Percentiles rank a stretch among this genome's conserved stretches.
Conservation (phyloP, 2,797 vertebrate species). For the Acipenser transmontanus region DNA sequence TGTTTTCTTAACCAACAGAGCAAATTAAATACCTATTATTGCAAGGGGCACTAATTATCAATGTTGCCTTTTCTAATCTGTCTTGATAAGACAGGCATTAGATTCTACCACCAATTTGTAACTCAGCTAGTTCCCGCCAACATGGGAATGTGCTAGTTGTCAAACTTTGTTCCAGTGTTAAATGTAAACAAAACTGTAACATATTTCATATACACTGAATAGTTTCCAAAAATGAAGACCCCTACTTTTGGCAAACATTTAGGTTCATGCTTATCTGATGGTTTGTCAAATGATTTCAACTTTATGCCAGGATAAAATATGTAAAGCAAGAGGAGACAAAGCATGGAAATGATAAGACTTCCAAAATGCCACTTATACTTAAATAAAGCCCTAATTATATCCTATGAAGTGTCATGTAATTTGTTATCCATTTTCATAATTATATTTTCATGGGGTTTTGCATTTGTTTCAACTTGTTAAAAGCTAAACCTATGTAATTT, state of each 20-base stretch:
- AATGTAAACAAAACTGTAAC: neutral
- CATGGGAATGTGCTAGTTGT: neutral
- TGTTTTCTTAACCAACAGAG: too few relatives aligned
- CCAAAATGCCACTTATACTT: neutral
- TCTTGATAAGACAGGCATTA: neutral
- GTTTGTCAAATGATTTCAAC: too few relatives aligned
- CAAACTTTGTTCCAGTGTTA: too few relatives aligned
- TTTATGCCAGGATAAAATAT: too few relatives aligned
- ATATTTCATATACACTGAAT: neutral
- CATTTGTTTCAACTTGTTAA: neutral
- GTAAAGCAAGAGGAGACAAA: too few relatives aligned
- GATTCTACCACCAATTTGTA: neutral
- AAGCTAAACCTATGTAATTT: neutral
- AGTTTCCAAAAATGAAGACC: too few relatives aligned
- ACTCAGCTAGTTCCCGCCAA: neutral
- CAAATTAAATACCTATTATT: too few relatives aligned
- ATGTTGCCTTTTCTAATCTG: too few relatives aligned
- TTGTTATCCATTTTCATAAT: neutral
- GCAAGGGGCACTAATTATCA: too few relatives aligned
- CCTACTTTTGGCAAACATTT: too few relatives aligned
- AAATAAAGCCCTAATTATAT: neutral
- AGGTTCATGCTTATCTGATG: too few relatives aligned
- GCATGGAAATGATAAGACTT: neutral
- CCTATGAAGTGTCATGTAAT: slow-evolving; percentile 1
- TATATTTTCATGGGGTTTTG: neutral